A percentile compares a stretch with the other conserved stretches of the same genome.
Conservation (phyloP, 2,888 invertebrate species). For the Dasysyrphus tricinctus region DNA sequence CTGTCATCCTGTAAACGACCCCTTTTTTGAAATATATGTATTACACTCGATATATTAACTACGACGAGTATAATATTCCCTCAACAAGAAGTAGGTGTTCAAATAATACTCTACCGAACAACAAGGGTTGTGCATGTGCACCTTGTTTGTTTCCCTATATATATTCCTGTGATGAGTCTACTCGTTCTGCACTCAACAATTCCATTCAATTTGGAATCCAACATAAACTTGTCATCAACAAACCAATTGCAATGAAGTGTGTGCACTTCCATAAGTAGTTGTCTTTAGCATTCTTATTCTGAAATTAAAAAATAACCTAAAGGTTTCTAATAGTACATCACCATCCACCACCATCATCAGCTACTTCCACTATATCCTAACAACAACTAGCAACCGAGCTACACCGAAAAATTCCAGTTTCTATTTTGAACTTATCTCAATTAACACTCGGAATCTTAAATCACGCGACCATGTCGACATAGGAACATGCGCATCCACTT, state of each 20-base stretch:
- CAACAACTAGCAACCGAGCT: background rate
- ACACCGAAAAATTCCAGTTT: slow-evolving; percentile 68
- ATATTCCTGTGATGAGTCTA: background rate
- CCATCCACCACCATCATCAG: background rate
- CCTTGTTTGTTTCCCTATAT: slow-evolving; percentile 11
- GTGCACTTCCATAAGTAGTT: slow-evolving; percentile 17
- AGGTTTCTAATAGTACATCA: slow-evolving; percentile 27
- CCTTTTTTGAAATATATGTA: slow-evolving; percentile 39
- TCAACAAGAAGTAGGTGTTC: slow-evolving; percentile 5
- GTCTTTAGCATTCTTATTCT: slow-evolving; percentile 45
- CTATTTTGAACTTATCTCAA: slow-evolving; percentile 77
- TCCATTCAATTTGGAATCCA: slow-evolving; percentile 43
- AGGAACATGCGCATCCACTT: slow-evolving; percentile 75
- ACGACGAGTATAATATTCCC: background rate
- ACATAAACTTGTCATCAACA: slow-evolving; percentile 73
- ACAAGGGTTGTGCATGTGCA: slow-evolving; percentile 45
- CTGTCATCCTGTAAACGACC: slow-evolving; percentile 56
- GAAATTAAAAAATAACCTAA: slow-evolving; percentile 34
- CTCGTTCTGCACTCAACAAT: slow-evolving; percentile 60
- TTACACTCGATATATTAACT: too few relatives aligned
- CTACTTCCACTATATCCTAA: background rate
- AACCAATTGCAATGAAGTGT: slow-evolving; percentile 66
- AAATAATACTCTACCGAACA: slow-evolving; percentile 18
- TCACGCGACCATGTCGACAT: slow-evolving; percentile 76
- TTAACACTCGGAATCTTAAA: slow-evolving; percentile 77